Percentiles rank a stretch among this genome's conserved stretches.
Conservation (phyloP, 2,888 invertebrate species). For the Meandrusa payeni region DNA sequence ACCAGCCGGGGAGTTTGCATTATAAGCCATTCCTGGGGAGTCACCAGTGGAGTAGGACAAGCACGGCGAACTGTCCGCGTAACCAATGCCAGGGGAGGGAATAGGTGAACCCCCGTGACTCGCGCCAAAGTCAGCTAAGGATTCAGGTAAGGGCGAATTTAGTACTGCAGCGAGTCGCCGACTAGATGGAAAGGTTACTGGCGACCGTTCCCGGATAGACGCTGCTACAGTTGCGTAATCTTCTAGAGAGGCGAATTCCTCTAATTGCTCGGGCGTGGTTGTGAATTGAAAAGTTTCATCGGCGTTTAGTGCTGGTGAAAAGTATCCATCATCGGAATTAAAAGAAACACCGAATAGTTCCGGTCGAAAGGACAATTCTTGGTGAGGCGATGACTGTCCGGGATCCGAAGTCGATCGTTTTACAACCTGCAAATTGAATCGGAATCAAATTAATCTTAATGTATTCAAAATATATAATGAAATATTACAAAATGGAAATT, state of each 20-base stretch:
- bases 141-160: slow-evolving; percentile 89
- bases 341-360: slow-evolving; percentile 84
- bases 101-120: slow-evolving; percentile 83
- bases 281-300: slow-evolving; percentile 88
- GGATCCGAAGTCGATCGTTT: slow-evolving; percentile 88
- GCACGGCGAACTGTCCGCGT: slow-evolving; percentile 79
- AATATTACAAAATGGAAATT: slow-evolving; percentile 6
- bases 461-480: too few species aligned
- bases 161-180: slow-evolving; percentile 88
- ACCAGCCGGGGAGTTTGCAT: slow-evolving; percentile 64
- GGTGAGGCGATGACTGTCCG: slow-evolving; percentile 81
- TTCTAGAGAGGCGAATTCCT: slow-evolving; percentile 82
- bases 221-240: slow-evolving; percentile 82
- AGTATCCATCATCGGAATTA: slow-evolving; percentile 83
- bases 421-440: slow-evolving; percentile 81
- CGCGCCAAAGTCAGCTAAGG: slow-evolving; percentile 90
- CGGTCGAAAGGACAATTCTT: slow-evolving; percentile 81
- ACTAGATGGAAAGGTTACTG: slow-evolving; percentile 83
- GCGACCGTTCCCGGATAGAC: slow-evolving; percentile 80
- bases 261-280: slow-evolving; percentile 82
- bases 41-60: slow-evolving; percentile 88
- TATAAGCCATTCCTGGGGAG: slow-evolving; percentile 64
- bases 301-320: slow-evolving; percentile 82
- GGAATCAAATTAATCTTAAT: too few species aligned
- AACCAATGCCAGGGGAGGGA: slow-evolving; percentile 76